Base-by-base conservation (phyloP, 2,113 vertebrate species). In the western clawed frog (Xenopus tropicalis) region DNA sequence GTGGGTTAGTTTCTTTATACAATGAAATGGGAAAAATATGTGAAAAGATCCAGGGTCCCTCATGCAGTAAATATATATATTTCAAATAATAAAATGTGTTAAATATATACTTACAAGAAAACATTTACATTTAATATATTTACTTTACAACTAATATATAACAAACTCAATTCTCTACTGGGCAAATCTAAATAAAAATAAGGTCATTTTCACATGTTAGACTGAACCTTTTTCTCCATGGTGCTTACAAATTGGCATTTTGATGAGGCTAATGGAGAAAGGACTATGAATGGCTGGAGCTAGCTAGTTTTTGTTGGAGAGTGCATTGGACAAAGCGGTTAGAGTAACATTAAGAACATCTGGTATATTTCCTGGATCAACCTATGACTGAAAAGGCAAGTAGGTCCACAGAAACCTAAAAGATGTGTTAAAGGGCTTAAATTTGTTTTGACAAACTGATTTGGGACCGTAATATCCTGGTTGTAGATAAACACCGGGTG, bases 371-470 rank as follows among this genome's bases (percentile, higher is more conserved):
- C 74, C 77, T 80, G 20, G 56, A 80, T 44, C 67, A 80, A 61
- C 1, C 51, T 20, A 13, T 16, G 48, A 77, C 57, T 42, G n/a
- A 61, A 12, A 20, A 69, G 74, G n/a, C 37, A 71, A 10, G 70
- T 54, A 66, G 17, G 24, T 77, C 51, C 75, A 69, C 42, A 42
- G 2, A 67, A 54, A 70, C 61, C 74, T 81, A 73, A 56, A 70
- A 83, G 70, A 69, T 19, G 20, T 17, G 52, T 70, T 63, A 69
- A 54, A 69, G 69, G 79, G 46, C 78, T 78, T 83, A 71, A 83
- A 62, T 78, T n/a, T 80, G 48, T 81, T 82, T 80, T 79, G 71
- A 79, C 77, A 78, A 83, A 81, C 78, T 70, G 43, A 70, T 78
- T 57, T 79, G 75, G 79, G 64, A 43, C 42, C 22, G 11, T 78